These are phyloP conservation scores for Neocrepidodera transversa DNA, from an alignment of 2,888 invertebrate species.

Conservation along the genomic window DNA sequence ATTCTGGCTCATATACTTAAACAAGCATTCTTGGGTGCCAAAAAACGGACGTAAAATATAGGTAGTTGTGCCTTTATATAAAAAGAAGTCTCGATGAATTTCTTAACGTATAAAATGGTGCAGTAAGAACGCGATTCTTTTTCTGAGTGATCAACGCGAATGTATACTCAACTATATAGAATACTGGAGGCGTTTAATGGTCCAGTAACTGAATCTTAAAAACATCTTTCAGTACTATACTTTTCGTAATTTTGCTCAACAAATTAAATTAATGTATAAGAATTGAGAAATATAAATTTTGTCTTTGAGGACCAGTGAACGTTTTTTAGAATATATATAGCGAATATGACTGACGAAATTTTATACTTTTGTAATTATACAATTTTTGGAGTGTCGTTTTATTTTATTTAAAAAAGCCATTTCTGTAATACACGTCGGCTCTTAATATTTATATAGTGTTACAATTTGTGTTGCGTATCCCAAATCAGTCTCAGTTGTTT, in stretches of 20 bases:
- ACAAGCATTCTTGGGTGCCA: conserved; percentile 62
- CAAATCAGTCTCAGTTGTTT: conserved; percentile 59
- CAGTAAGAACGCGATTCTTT: conserved; percentile 31
- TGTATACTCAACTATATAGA: conserved; percentile 46
- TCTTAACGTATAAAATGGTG: conserved; percentile 28
- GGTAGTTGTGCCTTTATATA: conserved; percentile 57
- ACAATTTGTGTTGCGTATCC: conserved; percentile 59
- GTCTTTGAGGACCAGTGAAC: no score
- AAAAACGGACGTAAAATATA: conserved; percentile 55
- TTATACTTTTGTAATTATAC: conserved; percentile 57
- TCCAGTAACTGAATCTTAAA: neutral
- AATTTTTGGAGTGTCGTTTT: conserved; percentile 57
- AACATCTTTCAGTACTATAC: neutral
- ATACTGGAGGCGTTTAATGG: conserved; percentile 2
- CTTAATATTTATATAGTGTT: conserved; percentile 47
- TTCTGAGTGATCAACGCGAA: conserved; percentile 46
- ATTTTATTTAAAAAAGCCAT: conserved; percentile 54
- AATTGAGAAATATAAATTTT: no score
- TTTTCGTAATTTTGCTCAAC: no score
- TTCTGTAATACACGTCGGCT: conserved; percentile 49
- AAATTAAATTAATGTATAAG: neutral
- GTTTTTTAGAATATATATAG: conserved; percentile 33
- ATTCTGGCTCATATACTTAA: conserved; percentile 23
- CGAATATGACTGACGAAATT: conserved; percentile 54
- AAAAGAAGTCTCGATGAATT: conserved; percentile 30